These are phyloP conservation scores for Polylopha cassiicola DNA, from an alignment of 2,888 invertebrate species.

Conservation along the genomic window DNA sequence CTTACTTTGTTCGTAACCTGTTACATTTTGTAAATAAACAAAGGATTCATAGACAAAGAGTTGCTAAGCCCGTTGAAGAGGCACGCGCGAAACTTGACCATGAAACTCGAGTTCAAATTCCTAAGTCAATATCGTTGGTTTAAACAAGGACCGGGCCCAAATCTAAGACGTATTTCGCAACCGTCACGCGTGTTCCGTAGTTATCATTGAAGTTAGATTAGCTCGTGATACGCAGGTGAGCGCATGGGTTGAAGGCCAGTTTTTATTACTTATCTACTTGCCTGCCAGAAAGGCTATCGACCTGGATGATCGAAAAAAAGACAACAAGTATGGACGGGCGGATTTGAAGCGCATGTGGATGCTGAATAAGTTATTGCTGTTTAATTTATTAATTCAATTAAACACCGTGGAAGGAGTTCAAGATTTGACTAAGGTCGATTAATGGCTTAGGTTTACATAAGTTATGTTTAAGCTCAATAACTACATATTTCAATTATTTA, in stretches of 20 bases:
- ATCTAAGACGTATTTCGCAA: constrained; percentile 30
- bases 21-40: no score
- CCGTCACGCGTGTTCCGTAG: constrained; percentile 41
- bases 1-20: no score
- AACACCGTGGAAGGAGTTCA: no score
- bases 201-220: constrained; percentile 46
- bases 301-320: constrained; percentile 31
- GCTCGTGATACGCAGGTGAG: constrained; percentile 59
- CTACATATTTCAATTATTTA: no score
- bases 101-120: no score
- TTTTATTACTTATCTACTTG: constrained; percentile 54
- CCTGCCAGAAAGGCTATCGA: constrained; percentile 51
- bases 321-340: constrained; percentile 15
- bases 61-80: no score
- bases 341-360: constrained; percentile 17
- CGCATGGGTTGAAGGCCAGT: constrained; percentile 69
- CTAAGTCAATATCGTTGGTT: no score
- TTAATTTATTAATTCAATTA: constrained; percentile 11
- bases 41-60: no score
- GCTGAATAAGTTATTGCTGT: constrained; percentile 16
- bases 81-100: no score
- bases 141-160: constrained; percentile 19
- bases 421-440: constrained; percentile 3
- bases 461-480: no score
- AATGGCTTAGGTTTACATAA: no score